Percentiles rank a stretch among this genome's conserved stretches.
Evolutionary conservation across 92 coral and sea anemone species (phyloP).

Genomic region (Palythoa grandis): DNA sequence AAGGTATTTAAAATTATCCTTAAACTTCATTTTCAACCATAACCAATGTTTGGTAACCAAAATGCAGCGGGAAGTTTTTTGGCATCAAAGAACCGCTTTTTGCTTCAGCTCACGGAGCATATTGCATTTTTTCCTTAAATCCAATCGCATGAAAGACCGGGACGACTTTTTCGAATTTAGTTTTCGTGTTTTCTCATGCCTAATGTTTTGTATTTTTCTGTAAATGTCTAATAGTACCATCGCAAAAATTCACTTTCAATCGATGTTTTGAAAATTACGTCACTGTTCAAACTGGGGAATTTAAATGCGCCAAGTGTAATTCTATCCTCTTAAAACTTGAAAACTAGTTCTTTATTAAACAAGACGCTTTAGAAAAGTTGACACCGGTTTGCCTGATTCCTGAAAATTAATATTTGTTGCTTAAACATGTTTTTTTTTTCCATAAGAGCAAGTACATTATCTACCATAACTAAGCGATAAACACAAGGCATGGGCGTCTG

Average conservation of each 20-base stretch:
- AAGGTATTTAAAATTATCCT: background rate
- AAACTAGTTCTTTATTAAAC: background rate
- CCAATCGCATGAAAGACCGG: background rate
- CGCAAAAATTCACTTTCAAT: background rate
- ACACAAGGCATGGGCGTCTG: background rate
- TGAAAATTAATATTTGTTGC: conserved; percentile 10
- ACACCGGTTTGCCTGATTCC: background rate
- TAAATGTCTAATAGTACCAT: background rate
- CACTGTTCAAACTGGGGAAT: background rate
- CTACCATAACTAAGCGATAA: background rate
- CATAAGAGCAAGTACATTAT: background rate
- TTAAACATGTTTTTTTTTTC: background rate
- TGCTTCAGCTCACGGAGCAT: background rate
- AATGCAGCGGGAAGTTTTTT: conserved; percentile 11
- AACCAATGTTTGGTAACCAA: conserved; percentile 8
- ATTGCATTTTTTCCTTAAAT: background rate
- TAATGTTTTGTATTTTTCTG: background rate
- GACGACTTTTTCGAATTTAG: background rate
- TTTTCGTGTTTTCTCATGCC: background rate
- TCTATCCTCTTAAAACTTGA: background rate
- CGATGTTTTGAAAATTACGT: background rate
- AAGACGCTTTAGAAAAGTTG: conserved; percentile 7
- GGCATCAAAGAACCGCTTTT: background rate
- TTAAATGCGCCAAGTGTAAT: background rate
- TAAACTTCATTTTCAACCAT: background rate